Conservation (phyloP, 1,140 invertebrate genomes). For the Drosophila azteca region DNA sequence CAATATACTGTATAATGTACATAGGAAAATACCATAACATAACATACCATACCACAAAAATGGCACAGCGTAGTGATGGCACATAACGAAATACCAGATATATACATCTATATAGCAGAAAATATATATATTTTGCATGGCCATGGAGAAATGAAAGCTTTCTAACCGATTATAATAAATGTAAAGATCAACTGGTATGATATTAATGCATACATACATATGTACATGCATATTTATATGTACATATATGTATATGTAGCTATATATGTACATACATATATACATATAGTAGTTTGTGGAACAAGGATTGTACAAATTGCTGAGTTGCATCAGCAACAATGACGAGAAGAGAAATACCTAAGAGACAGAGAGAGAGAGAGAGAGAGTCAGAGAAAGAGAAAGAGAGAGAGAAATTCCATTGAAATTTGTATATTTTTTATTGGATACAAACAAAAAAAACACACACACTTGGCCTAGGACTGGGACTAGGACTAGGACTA, state of each 20-base stretch:
- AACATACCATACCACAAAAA: too few species aligned
- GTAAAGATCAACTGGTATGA: conserved; percentile 48
- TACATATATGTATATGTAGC: conserved; percentile 12
- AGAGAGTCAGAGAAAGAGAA: too few species aligned
- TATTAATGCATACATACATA: conserved; percentile 30
- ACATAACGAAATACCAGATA: conserved; percentile 17
- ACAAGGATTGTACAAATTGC: conserved; percentile 63
- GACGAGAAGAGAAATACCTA: conserved; percentile 39
- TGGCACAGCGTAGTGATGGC: conserved; percentile 27
- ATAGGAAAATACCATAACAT: conserved; percentile 21
- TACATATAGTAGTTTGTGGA: conserved; percentile 6
- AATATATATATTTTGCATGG: conserved; percentile 50
- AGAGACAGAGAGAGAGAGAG: conserved; percentile 11
- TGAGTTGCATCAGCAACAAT: conserved; percentile 48
- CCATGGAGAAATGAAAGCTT: conserved; percentile 36
- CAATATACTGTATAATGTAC: conserved; percentile 47
- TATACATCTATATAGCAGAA: conserved; percentile 5
- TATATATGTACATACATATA: too few species aligned
- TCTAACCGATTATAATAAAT: conserved; percentile 35
- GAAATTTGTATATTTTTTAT: conserved; percentile 51
- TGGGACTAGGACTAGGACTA: neutral
- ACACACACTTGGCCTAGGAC: conserved; percentile 5
- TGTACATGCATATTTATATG: too few species aligned
- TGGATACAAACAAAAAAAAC: conserved; percentile 9
- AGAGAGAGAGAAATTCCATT: conserved; percentile 22